Base-by-base conservation (phyloP, 2,888 invertebrate genomes). In the Itoplectis maculator region DNA sequence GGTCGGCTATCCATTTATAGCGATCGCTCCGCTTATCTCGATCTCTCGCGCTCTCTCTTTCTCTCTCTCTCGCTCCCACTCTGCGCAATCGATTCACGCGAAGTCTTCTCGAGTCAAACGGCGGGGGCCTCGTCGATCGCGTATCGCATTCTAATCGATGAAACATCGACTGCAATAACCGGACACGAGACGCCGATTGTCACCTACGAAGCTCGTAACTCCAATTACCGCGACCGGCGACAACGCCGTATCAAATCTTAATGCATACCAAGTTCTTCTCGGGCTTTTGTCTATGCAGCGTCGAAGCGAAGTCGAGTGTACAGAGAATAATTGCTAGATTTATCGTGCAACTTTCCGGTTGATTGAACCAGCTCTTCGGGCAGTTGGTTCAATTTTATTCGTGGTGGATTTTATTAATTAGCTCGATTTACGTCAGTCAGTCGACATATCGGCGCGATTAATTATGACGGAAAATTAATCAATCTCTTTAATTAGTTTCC, bases 81-180 rank as follows among this genome's bases (percentile, higher is more conserved):
- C 65, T 78, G n/a, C n/a, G n/a, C n/a, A 69, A 82, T 82, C 81
- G 81, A 82, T 82, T 78, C 78, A 65, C 74, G 69, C 77, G 35
- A 76, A 77, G 47, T 66, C 75, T 42, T 61, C 59, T 7, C 37
- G 15, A 4, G 29, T 69, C 49, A 47, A 68, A 29, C 40, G 45
- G 18, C 35, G n/a, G n/a, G n/a, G n/a, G n/a, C n/a, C 29, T 29
- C 29, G 29, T 51, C 40, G 56, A 79, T 79, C 70, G 56, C 61
- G 15, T 73, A 51, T 79, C 75, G 75, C 47, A 80, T 80, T 70
- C 74, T 80, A 35, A 54, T 29, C 69, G 80, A 75, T 80, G 37
- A 65, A 56, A 70, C 37, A 69, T 75, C 80, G 63, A 54, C 56
- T 63, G 65, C 23, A 37, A 49, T 20, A 72, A 61, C 47, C 40